Conservation (phyloP, 1,140 invertebrate species). For the Euura saliciscinereae region DNA sequence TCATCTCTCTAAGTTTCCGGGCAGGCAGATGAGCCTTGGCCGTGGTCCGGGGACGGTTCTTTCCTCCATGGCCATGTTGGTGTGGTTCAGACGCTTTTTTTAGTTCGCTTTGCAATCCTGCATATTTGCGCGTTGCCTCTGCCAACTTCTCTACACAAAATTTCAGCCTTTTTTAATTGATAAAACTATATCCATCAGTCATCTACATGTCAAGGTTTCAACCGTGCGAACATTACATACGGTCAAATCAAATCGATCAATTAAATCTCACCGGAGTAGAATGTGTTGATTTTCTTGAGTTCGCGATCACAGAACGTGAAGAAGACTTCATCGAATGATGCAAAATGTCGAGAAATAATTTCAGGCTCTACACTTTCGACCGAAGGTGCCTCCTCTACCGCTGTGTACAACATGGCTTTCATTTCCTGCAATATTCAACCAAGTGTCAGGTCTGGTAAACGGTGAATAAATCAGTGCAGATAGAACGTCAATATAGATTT, state of each 20-base stretch:
- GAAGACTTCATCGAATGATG: constrained; percentile 95
- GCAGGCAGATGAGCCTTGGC: constrained; percentile 67
- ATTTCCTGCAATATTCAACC: constrained; percentile 72
- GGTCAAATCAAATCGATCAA: neutral
- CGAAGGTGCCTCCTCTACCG: constrained; percentile 88
- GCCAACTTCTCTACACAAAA: constrained; percentile 87
- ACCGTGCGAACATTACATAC: too few species aligned
- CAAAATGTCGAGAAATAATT: constrained; percentile 87
- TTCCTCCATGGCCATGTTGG: constrained; percentile 57
- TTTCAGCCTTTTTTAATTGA: constrained; percentile 20
- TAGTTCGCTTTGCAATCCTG: constrained; percentile 87
- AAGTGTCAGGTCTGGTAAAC: constrained; percentile 9
- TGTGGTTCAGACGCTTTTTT: constrained; percentile 76
- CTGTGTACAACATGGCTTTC: constrained; percentile 89
- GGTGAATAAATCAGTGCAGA: neutral
- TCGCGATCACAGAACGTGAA: constrained; percentile 96
- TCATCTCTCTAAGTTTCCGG: constrained; percentile 90
- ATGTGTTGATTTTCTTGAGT: constrained; percentile 95
- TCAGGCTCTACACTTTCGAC: constrained; percentile 87
- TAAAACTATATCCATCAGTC: neutral
- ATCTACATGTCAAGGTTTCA: too few species aligned
- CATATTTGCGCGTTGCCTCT: constrained; percentile 94
- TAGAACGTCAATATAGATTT: constrained; percentile 14
- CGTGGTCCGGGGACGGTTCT: constrained; percentile 60
- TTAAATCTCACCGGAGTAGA: constrained; percentile 81